Evolutionary conservation across 2,888 invertebrate species (phyloP).

Genomic region (Microplitis manilae): DNA sequence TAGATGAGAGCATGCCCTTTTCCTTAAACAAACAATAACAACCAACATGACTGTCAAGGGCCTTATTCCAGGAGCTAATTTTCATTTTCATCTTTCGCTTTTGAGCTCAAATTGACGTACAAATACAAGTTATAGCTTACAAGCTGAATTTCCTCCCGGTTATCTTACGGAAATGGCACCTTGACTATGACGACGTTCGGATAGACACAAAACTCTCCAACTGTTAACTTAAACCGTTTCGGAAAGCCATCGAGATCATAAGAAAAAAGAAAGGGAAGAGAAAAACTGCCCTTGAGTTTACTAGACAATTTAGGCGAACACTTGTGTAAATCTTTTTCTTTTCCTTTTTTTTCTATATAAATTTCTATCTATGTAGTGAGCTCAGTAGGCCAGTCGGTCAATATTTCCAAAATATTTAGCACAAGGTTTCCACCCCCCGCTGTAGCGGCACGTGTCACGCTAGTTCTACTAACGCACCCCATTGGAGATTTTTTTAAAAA

Average conservation of each 20-base stretch:
- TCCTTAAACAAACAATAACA: not conserved
- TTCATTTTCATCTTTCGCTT: not conserved
- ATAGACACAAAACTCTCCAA: not conserved
- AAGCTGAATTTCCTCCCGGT: not conserved
- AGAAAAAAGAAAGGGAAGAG: not conserved
- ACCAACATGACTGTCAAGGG: not conserved
- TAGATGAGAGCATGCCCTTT: not conserved
- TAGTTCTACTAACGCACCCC: constrained; percentile 6
- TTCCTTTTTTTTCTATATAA: constrained; percentile 3
- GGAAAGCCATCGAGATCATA: not conserved
- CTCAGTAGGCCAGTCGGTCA: constrained; percentile 51
- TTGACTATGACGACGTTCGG: not conserved
- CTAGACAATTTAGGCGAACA: not conserved
- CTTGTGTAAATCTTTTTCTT: constrained; percentile 1
- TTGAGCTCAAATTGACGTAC: not conserved
- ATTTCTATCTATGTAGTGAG: not conserved
- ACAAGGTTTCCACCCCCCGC: constrained; percentile 40
- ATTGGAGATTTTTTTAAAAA: constrained; percentile 30
- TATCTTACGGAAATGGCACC: not conserved
- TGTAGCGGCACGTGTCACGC: constrained; percentile 34
- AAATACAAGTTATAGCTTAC: not conserved
- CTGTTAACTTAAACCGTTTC: not conserved
- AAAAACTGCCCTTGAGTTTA: not conserved
- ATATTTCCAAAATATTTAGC: constrained; percentile 67
- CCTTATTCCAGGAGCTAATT: not conserved